Evolutionary conservation across 2,888 invertebrate species (phyloP), one percentile per base, ranked within the genome.

Genomic region (Epinotia bilunana): DNA sequence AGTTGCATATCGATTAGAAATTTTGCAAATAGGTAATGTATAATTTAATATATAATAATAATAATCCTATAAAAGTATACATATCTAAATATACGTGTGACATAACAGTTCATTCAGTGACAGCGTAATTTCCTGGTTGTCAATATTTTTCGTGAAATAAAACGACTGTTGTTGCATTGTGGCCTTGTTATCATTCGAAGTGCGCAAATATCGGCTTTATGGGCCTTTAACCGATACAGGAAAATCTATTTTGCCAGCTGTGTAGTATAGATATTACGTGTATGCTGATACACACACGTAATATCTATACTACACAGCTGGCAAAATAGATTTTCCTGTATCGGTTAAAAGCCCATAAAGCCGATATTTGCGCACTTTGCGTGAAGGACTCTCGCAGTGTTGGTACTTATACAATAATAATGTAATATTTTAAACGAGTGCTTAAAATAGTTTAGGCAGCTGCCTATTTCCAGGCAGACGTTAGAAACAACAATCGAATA

Each of bases 101-200:
- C 4, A n/a, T 65, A 28, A n/a, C 13, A 53, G 53, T 65, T 65
- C n/a, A 33, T n/a, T 18, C 33, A 53, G 49, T 53, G 65, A 53
- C 65, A 65, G 65, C 16, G 28, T 65, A 65, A 65, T 65, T 65
- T 49, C 23, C 64, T n/a, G 3, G 64, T 49, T 16, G 53, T 65
- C 46, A 28, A 28, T 53, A 28, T 65, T 23, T 53, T 65, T 49
- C 28, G 65, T 53, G 28, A 65, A 53, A 65, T 49, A 63, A 12
- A 13, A 4, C 65, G 33, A 16, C 16, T 53, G 18, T 39, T 18
- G 13, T 4, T 39, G 20, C 55, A 55, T 23, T 53, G n/a, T 33
- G 49, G 12, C n/a, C 16, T 49, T 18, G 11, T 7, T 18, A 53
- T 18, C 11, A 53, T 55, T 55, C 28, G 11, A 0, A 33, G 60